Conservation (phyloP, 2,888 invertebrate species). For the Dendrolimus pini region DNA sequence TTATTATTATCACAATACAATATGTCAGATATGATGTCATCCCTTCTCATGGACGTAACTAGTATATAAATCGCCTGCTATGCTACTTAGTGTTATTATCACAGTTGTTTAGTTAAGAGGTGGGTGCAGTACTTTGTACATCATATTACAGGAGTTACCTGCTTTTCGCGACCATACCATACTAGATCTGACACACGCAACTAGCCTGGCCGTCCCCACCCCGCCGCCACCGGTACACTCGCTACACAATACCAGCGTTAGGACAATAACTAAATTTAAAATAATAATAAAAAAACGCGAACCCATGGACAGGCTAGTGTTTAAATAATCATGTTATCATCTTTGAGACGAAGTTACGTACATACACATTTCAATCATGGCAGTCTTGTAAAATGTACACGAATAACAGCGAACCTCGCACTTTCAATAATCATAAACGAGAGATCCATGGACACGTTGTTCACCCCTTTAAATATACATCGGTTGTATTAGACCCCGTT, state of each 20-base stretch:
- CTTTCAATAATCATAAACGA: constrained; percentile 38
- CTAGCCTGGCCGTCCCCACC: constrained; percentile 37
- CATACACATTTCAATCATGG: constrained; percentile 64
- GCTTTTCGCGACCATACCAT: constrained; percentile 58
- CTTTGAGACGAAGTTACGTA: constrained; percentile 64
- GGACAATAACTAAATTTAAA: constrained; percentile 21
- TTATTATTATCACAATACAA: constrained; percentile 71
- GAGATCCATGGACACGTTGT: constrained; percentile 62
- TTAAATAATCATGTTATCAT: constrained; percentile 41
- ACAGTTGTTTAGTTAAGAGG: constrained; percentile 76
- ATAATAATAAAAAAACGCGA: constrained; percentile 22
- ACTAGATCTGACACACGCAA: constrained; percentile 37
- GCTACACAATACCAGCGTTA: constrained; percentile 31
- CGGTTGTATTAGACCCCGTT: constrained; percentile 46
- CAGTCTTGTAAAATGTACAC: constrained; percentile 74
- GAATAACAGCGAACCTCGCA: constrained; percentile 66
- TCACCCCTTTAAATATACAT: constrained; percentile 46
- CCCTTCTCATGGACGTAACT: constrained; percentile 76
- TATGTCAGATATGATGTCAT: constrained; percentile 78
- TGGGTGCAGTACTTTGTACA: constrained; percentile 78
- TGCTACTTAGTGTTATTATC: constrained; percentile 78
- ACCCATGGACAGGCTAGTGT: constrained; percentile 43
- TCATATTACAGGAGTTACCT: constrained; percentile 68
- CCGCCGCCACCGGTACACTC: constrained; percentile 19
- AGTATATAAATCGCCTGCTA: constrained; percentile 76